A percentile compares a stretch with the other conserved stretches of the same genome.
These are phyloP conservation scores for Leptopterna dolabrata DNA, from an alignment of 2,888 invertebrate species.

Conservation along the genomic window DNA sequence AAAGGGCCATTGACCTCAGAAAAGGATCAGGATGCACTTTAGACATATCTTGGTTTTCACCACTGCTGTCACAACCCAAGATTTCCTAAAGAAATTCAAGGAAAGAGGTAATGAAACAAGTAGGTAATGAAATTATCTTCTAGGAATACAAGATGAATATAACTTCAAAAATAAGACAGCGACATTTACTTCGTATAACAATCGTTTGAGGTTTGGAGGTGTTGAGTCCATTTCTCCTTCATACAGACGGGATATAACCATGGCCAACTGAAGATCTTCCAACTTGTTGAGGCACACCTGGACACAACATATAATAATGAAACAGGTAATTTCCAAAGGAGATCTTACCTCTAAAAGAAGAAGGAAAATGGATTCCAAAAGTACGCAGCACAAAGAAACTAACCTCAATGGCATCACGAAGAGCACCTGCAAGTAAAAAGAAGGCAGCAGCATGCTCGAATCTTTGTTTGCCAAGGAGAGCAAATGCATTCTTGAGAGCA, in stretches of 20 bases:
- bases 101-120: no score
- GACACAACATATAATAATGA: background rate
- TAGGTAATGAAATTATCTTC: no score
- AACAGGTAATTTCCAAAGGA: no score
- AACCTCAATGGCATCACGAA: constrained; percentile 96
- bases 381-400: no score
- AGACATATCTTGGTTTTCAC: constrained; percentile 77
- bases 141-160: no score
- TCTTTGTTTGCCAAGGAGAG: constrained; percentile 80
- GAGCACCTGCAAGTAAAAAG: constrained; percentile 92
- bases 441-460: constrained; percentile 99
- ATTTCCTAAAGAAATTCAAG: constrained; percentile 66
- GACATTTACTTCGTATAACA: constrained; percentile 78
- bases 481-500: constrained; percentile 97
- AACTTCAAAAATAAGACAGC: background rate
- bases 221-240: constrained; percentile 81
- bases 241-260: constrained; percentile 92
- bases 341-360: no score
- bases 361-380: no score
- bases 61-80: constrained; percentile 73
- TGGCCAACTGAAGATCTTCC: constrained; percentile 94
- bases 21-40: constrained; percentile 95
- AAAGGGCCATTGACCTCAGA: constrained; percentile 95
- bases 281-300: constrained; percentile 89
- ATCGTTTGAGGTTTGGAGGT: constrained; percentile 77